phyloP scores from a whole-genome alignment of 2,888 invertebrate species.

The Rhodophaea formosa region DNA sequence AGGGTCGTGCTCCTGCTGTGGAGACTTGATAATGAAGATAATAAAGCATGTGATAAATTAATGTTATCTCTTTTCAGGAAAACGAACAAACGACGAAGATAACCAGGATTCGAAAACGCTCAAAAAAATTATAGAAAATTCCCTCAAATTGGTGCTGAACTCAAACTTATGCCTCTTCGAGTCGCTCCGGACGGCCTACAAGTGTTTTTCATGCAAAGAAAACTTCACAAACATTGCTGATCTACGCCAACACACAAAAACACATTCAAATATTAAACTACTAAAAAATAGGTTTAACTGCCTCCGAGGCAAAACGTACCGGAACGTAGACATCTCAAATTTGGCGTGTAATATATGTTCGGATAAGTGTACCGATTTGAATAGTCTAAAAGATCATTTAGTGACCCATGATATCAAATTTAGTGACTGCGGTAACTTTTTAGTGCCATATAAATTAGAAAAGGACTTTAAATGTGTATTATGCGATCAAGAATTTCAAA shows the following conservation, averaged over 20 bases:
- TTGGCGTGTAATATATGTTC: constrained; percentile 47
- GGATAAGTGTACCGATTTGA: constrained; percentile 31
- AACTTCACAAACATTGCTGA: constrained; percentile 40
- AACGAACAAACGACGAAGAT: constrained; percentile 2
- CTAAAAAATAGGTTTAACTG: constrained; percentile 35
- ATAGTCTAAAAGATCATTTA: constrained; percentile 42
- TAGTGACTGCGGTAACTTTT: constrained; percentile 34
- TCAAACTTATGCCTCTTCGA: constrained; percentile 56
- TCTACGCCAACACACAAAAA: constrained; percentile 39
- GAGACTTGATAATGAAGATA: too few relatives aligned
- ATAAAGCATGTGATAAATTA: too few relatives aligned
- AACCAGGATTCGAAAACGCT: constrained; percentile 24
- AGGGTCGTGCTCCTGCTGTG: too few relatives aligned
- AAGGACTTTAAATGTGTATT: constrained; percentile 23
- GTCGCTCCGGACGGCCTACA: constrained; percentile 46
- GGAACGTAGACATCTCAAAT: constrained; percentile 50
- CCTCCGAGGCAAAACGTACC: constrained; percentile 38
- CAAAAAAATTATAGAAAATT: constrained; percentile 37
- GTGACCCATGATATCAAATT: constrained; percentile 39
- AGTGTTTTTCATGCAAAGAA: constrained; percentile 47
- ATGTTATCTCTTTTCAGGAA: constrained; percentile 14
- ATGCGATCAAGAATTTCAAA: constrained; percentile 30
- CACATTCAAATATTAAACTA: constrained; percentile 35
- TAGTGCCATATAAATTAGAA: constrained; percentile 42
- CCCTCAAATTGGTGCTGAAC: constrained; percentile 47